These are phyloP conservation scores for Drosophila baimaii DNA, from an alignment of 1,140 invertebrate genomes.

Conservation along the genomic window DNA sequence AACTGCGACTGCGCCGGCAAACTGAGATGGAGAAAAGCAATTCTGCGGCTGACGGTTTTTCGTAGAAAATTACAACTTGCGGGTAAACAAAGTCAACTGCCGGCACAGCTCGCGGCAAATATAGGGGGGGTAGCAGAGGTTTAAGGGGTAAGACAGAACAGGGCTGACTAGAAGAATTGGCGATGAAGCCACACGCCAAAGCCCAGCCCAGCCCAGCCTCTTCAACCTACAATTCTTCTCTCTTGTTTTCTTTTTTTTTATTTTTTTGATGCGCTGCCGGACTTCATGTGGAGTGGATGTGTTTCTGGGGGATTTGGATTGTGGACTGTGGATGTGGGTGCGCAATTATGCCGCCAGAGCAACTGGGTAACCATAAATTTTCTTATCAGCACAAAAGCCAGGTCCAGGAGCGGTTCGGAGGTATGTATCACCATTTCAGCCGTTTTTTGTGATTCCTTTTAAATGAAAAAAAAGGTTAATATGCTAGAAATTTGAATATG, in stretches of 20 bases:
- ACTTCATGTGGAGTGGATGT: constrained; percentile 45
- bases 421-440: too few species aligned
- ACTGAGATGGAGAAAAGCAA: constrained; percentile 64
- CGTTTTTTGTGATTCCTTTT: too few species aligned
- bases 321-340: constrained; percentile 63
- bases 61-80: constrained; percentile 82
- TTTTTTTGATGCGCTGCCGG: too few species aligned
- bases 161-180: constrained; percentile 20
- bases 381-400: constrained; percentile 63
- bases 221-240: constrained; percentile 6
- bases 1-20: constrained; percentile 14
- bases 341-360: constrained; percentile 79
- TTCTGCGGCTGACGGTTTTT: constrained; percentile 77
- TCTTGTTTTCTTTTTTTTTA: background rate
- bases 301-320: constrained; percentile 12
- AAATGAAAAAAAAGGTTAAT: too few species aligned
- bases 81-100: constrained; percentile 80
- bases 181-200: constrained; percentile 74
- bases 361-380: constrained; percentile 75
- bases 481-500: too few species aligned
- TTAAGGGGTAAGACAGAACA: too few species aligned
- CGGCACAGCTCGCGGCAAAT: constrained; percentile 22
- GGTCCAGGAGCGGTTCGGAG: constrained; percentile 54
- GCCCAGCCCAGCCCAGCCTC: constrained; percentile 41
- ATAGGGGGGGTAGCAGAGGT: too few species aligned